These are phyloP conservation scores for Merluccius polli DNA, from an alignment of 2,797 vertebrate genomes.

Conservation along the genomic window DNA sequence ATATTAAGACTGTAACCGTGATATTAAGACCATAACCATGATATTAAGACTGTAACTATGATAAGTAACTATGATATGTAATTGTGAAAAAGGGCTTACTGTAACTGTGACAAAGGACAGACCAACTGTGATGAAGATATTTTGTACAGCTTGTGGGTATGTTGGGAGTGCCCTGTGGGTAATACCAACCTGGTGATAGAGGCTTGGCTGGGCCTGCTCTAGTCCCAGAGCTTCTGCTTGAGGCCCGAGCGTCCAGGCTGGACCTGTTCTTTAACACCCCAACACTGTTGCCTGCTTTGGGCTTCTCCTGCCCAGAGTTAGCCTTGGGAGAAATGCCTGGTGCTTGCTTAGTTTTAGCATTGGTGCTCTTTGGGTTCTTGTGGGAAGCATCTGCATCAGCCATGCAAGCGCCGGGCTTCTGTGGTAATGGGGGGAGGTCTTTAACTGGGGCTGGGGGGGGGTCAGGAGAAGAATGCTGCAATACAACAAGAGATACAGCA, in stretches of 20 bases:
- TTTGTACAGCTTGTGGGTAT: not conserved
- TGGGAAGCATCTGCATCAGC: conserved; percentile 73
- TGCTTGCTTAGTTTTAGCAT: conserved; percentile 59
- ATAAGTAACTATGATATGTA: not conserved
- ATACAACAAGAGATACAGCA: conserved; percentile 23
- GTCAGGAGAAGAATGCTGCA: conserved; percentile 57
- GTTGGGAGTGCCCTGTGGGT: not conserved
- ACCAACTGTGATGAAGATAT: not conserved
- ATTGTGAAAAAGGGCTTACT: not conserved
- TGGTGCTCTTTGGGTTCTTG: conserved; percentile 48
- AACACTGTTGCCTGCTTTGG: conserved; percentile 40
- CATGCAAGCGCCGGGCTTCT: conserved; percentile 86
- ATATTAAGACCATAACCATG: no score
- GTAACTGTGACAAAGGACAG: not conserved
- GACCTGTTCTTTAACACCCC: conserved; percentile 50
- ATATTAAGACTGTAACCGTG: no score
- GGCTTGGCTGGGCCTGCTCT: conserved; percentile 45
- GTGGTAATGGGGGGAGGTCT: conserved; percentile 78
- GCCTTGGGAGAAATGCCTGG: conserved; percentile 26
- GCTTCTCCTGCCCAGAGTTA: conserved; percentile 48
- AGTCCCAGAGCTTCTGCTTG: conserved; percentile 46
- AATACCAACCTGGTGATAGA: conserved; percentile 52
- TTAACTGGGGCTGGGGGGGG: conserved; percentile 78
- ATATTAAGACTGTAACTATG: no score
- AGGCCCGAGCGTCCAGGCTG: conserved; percentile 56